These are phyloP conservation scores for Cephalopachus bancanus DNA, from an alignment of 2,797 vertebrate genomes.

Conservation along the genomic window DNA sequence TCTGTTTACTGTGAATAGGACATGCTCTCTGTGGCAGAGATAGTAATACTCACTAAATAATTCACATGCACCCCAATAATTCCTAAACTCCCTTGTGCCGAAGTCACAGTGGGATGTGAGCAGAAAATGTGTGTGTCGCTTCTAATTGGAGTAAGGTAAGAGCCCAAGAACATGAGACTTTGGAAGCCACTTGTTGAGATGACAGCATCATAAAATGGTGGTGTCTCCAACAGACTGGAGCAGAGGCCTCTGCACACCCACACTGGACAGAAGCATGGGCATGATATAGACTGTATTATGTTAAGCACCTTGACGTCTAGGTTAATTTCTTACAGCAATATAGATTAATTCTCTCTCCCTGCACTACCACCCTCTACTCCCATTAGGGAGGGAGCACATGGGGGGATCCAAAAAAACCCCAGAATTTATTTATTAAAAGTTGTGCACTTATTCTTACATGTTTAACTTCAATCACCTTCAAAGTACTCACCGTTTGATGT, in stretches of 20 bases:
- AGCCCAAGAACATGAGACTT: not conserved
- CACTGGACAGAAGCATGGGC: not conserved
- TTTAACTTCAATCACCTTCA: too few species aligned
- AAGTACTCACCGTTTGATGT: too few species aligned
- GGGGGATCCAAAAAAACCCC: too few species aligned
- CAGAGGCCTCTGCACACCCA: not conserved
- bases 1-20: not conserved
- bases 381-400: not conserved
- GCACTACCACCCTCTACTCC: fast-evolving
- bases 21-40: not conserved
- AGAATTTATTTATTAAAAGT: too few species aligned
- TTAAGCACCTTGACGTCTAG: not conserved
- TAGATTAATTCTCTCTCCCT: not conserved
- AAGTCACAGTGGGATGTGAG: not conserved
- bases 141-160: not conserved
- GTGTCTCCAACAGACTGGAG: not conserved
- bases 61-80: not conserved
- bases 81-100: not conserved
- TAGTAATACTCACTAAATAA: not conserved
- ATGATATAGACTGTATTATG: not conserved
- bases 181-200: not conserved
- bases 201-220: not conserved
- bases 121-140: not conserved
- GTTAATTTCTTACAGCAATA: not conserved
- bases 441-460: too few species aligned